Evolutionary conservation across 2,113 vertebrate species (phyloP), one percentile per base, ranked within the genome.

Genomic region (Spea bombifrons): DNA sequence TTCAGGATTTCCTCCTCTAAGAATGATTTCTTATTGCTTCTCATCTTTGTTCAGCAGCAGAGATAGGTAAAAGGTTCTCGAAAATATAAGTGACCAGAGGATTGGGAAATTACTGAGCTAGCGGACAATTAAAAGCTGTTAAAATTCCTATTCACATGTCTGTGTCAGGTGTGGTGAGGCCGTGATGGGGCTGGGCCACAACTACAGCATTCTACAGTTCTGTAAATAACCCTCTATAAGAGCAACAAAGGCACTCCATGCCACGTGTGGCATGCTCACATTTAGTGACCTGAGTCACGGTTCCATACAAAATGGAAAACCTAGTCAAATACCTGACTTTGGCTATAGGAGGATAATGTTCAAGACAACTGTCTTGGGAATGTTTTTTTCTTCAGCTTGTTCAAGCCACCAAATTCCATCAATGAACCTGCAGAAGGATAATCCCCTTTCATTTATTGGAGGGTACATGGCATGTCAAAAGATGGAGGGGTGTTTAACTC

Each of bases 161-260:
- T 46, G 49, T 53, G 12, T 13, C 9, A 10, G 44, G 5, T 59
- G 63, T 16, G 30, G 48, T 8, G 17, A 46, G n/a, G 50, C 47
- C 43, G 46, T 5, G 8, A 15, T 47, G 16, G 53, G 55, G 4
- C 13, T 52, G 43, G 46, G 69, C 69, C 52, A 71, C 50, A 53
- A n/a, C 48, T 57, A 55, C 52, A 45, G 49, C 17, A 52, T n/a
- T 44, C 4, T 7, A 16, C 64, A 75, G 30, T 30, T 59, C 52
- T 17, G 68, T 45, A 73, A 73, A 64, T 43, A 67, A 73, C 55
- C 65, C 65, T 15, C 70, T 74, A 57, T 68, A 68, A 67, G 63
- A 50, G 64, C 52, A 74, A 80, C 52, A 80, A 73, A 80, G 78
- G 78, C 78, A 80, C 77, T 67, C 63, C 64, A 73, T 66, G 61